Percentiles rank a stretch among this genome's conserved stretches.
phyloP scores from a whole-genome alignment of 1,140 invertebrate species.

The Bombus sibiricus region DNA sequence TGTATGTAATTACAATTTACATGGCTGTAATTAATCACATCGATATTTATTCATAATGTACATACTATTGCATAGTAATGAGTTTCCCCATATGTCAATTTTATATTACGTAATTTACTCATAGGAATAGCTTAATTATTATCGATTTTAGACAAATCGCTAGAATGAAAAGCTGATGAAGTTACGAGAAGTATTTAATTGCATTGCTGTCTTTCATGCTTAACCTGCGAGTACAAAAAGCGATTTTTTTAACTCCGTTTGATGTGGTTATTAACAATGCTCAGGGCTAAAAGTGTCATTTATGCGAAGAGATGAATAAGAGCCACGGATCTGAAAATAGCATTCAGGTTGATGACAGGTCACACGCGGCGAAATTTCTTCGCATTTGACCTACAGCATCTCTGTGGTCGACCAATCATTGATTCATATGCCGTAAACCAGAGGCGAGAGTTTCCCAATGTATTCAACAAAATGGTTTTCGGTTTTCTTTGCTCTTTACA shows the following conservation, averaged over 20 bases:
- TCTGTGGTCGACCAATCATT: background rate
- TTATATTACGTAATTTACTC: background rate
- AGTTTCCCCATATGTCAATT: background rate
- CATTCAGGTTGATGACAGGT: background rate
- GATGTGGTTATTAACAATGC: background rate
- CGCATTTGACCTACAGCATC: background rate
- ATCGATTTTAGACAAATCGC: background rate
- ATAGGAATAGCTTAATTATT: background rate
- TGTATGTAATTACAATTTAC: background rate
- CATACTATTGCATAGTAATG: background rate
- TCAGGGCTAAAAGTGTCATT: background rate
- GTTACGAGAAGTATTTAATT: background rate
- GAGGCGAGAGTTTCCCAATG: background rate
- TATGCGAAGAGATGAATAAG: background rate
- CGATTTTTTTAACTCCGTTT: background rate
- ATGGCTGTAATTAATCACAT: background rate
- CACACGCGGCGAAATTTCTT: background rate
- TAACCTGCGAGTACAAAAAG: background rate
- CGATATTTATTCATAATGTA: background rate
- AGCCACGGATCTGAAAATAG: background rate
- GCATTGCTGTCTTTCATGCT: background rate
- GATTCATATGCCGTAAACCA: background rate
- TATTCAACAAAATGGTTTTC: conserved; percentile 22
- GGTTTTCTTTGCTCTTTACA: background rate
- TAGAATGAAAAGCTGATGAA: background rate